A percentile compares a stretch with the other conserved stretches of the same genome.
Evolutionary conservation across 23 tunicate genomes (phyloP).

Genomic region (Trididemnum nubilum): DNA sequence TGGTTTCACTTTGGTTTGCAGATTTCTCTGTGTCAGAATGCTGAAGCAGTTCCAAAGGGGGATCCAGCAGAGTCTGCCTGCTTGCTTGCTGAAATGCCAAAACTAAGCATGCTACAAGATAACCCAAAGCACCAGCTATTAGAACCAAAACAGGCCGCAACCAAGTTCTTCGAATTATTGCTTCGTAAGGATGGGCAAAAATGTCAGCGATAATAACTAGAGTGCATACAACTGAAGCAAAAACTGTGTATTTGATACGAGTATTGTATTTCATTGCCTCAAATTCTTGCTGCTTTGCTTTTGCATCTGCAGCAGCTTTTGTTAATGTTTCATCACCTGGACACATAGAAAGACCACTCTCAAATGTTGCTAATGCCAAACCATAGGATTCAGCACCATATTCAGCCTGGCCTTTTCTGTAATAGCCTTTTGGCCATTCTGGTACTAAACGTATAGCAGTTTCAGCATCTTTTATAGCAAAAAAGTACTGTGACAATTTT

Average conservation of each 20-base stretch:
- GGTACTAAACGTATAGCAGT: constrained; percentile 53
- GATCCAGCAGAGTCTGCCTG: constrained; percentile 30
- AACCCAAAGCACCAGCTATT: constrained; percentile 31
- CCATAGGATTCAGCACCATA: constrained; percentile 45
- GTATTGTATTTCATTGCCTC: not conserved
- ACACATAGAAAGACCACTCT: constrained; percentile 42
- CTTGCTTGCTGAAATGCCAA: constrained; percentile 27
- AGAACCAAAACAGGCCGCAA: constrained; percentile 20
- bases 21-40: no score
- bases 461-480: constrained; percentile 85
- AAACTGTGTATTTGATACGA: constrained; percentile 13
- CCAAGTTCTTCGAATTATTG: constrained; percentile 33
- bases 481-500: constrained; percentile 61
- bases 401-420: constrained; percentile 87
- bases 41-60: constrained; percentile 35
- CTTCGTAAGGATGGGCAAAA: not conserved
- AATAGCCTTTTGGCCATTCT: constrained; percentile 82
- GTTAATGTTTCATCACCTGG: constrained; percentile 50
- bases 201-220: constrained; percentile 34
- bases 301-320: constrained; percentile 43
- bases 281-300: not conserved
- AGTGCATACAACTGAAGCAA: constrained; percentile 26
- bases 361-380: constrained; percentile 38
- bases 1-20: no score
- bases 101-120: constrained; percentile 20